These are phyloP conservation scores for Paramormyrops kingsleyae DNA, from an alignment of 2,113 vertebrate genomes.

Conservation along the genomic window DNA sequence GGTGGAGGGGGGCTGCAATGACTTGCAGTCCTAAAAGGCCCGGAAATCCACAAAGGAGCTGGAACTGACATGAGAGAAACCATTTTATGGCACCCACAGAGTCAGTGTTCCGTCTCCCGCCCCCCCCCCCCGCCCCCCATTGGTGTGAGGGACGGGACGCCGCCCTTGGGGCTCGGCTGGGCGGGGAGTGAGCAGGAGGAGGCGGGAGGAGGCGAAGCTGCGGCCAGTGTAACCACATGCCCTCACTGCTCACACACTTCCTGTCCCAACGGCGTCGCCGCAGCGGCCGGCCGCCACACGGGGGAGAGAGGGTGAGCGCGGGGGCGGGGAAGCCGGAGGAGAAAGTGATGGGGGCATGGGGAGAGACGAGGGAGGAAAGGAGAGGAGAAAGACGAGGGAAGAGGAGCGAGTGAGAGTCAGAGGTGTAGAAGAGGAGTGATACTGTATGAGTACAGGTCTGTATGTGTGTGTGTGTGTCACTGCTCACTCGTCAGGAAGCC, in stretches of 20 bases:
- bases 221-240: neutral
- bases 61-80: conserved; percentile 4
- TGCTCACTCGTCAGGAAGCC: no score
- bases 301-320: no score
- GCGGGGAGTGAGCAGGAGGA: neutral
- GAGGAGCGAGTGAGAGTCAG: neutral
- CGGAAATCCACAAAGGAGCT: neutral
- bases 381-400: no score
- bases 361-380: neutral
- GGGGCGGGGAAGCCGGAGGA: no score
- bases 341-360: neutral
- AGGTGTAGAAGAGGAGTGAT: no score
- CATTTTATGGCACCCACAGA: neutral
- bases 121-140: neutral
- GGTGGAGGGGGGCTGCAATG: neutral
- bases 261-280: neutral
- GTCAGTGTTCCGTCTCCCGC: neutral
- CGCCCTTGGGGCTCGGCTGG: neutral
- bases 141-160: conserved; percentile 12
- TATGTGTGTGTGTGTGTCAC: neutral
- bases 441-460: no score
- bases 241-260: neutral
- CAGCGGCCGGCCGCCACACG: no score
- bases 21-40: neutral
- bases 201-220: neutral